A percentile compares a stretch with the other conserved stretches of the same genome.
phyloP scores from a whole-genome alignment of 2,888 invertebrate species.

The Clunio marinus region DNA sequence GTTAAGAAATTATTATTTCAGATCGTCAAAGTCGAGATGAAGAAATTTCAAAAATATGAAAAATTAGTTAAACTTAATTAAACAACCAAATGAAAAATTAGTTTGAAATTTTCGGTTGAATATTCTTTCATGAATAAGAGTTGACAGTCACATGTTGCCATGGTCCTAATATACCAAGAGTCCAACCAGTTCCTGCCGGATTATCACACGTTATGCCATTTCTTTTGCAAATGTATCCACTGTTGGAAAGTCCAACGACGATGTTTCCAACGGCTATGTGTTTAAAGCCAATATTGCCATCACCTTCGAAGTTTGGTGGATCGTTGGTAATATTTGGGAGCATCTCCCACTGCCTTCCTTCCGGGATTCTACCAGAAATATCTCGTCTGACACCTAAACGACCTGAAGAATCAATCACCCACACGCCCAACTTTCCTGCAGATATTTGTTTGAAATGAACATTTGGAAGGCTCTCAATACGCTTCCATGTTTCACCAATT shows the following conservation, averaged over 20 bases:
- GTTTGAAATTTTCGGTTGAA: too few species aligned
- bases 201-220: constrained; percentile 68
- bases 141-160: constrained; percentile 26
- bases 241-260: constrained; percentile 72
- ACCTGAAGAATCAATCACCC: constrained; percentile 74
- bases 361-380: constrained; percentile 68
- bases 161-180: constrained; percentile 59
- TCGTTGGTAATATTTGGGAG: constrained; percentile 58
- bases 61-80: too few species aligned
- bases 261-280: constrained; percentile 65
- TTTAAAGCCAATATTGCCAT: constrained; percentile 58
- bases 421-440: constrained; percentile 67
- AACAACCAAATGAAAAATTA: background rate
- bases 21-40: too few species aligned
- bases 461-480: constrained; percentile 67
- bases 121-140: constrained; percentile 8
- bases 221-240: constrained; percentile 66
- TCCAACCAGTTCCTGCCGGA: constrained; percentile 76
- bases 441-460: constrained; percentile 70
- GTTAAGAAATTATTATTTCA: too few species aligned
- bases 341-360: constrained; percentile 81
- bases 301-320: constrained; percentile 56
- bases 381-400: constrained; percentile 73
- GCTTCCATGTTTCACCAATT: constrained; percentile 69
- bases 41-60: too few species aligned